Base-by-base conservation (phyloP, 2,113 vertebrate species). In the Garra rufa region DNA sequence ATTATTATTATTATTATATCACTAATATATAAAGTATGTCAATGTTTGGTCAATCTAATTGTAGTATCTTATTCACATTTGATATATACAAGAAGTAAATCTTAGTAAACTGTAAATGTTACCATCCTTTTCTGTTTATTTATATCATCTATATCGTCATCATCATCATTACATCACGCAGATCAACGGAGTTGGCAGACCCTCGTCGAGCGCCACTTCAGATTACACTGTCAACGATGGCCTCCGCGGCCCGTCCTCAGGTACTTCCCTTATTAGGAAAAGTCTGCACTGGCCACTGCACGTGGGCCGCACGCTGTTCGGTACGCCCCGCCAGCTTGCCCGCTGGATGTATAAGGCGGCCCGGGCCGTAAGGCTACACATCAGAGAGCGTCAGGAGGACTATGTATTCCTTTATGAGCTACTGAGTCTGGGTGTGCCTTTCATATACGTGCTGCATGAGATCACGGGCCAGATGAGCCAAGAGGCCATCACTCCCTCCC, bases 391-490 rank as follows among this genome's bases (percentile, higher is more conserved):
- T 93, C 95, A 93, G 11, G 91, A 96, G 80, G 95, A 97, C 94
- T 98, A 97, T 91, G 88, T 91, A 91, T 98, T 96, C 92, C 92
- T 95, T 82, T 97, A 95, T 0, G 97, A 98, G 96, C 95, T 99
- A 84, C 92, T 99, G 90, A 97, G 96, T 91, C 90, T 98, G 59
- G 95, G 96, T 80, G 88, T 97, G 85, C 97, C 97, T 0, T 94
- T 99, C 75, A 94, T 99, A 83, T 97, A 92, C 81, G 93, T 91
- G 84, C 94, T 99, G 90, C 94, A 94, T 21, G 96, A 99, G 93
- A 91, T 96, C 78, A 92, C 97, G 80, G 71, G 89, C 43, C 93
- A 96, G 89, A 98, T 98, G 89, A 96, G 93, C 92, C 91, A 85
- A 84, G 97, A 99, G 93, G 92, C 92, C 24, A 91, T 17, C 91